phyloP scores from a whole-genome alignment of 1,140 invertebrate species.

The Drosophila eugracilis region DNA sequence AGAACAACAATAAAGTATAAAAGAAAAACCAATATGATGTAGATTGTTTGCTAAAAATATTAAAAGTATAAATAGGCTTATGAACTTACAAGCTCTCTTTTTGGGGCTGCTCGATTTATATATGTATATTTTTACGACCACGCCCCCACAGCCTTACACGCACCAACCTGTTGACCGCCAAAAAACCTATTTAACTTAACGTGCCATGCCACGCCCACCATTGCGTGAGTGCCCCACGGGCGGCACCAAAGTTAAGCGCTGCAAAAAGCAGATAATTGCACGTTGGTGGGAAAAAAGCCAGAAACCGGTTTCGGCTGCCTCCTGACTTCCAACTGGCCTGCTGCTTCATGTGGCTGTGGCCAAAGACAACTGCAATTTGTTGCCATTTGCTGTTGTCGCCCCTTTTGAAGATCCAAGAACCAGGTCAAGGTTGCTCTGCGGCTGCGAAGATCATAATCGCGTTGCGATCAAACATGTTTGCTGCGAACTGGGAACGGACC shows the following conservation, averaged over 20 bases:
- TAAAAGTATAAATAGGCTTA: background rate
- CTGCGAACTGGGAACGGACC: background rate
- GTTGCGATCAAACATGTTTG: slow-evolving; percentile 52
- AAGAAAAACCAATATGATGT: too few relatives aligned
- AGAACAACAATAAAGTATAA: too few relatives aligned
- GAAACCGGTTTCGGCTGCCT: slow-evolving; percentile 24
- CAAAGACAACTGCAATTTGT: slow-evolving; percentile 51
- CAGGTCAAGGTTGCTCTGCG: slow-evolving; percentile 65
- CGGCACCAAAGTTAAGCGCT: slow-evolving; percentile 23
- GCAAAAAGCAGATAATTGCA: slow-evolving; percentile 40
- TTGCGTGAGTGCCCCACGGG: slow-evolving; percentile 32
- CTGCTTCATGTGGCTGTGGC: slow-evolving; percentile 26
- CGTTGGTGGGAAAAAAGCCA: slow-evolving; percentile 30
- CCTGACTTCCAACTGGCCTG: background rate
- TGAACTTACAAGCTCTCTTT: background rate
- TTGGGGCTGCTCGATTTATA: background rate
- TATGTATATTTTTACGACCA: slow-evolving; percentile 10
- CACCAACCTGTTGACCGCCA: slow-evolving; percentile 36
- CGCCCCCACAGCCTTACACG: slow-evolving; percentile 36
- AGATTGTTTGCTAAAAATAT: background rate
- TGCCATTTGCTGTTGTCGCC: slow-evolving; percentile 44
- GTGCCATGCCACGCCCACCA: slow-evolving; percentile 33
- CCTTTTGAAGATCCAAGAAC: slow-evolving; percentile 64
- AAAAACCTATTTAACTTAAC: slow-evolving; percentile 42
- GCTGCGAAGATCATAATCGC: slow-evolving; percentile 55